These are phyloP conservation scores for Lacanobia wlatinum DNA, from an alignment of 2,888 invertebrate genomes.

Conservation along the genomic window DNA sequence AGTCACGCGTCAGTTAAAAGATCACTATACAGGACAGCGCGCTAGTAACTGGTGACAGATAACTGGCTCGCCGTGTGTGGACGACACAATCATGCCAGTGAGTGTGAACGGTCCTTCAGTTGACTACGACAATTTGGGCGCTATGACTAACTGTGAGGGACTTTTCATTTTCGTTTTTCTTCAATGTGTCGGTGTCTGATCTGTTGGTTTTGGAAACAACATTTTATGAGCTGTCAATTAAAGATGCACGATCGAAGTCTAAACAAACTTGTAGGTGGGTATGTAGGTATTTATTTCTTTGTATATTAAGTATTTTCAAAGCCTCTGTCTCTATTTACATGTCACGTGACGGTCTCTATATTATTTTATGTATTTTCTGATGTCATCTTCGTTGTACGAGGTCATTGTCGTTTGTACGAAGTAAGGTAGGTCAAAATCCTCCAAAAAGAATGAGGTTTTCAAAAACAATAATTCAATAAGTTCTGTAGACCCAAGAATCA, in stretches of 20 bases:
- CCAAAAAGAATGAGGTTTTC: not conserved
- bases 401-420: conserved; percentile 4
- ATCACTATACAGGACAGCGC: conserved; percentile 24
- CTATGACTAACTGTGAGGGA: conserved; percentile 30
- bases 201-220: not conserved
- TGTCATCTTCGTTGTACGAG: conserved; percentile 2
- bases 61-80: conserved; percentile 45
- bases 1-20: conserved; percentile 38
- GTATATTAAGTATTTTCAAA: not conserved
- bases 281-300: not conserved
- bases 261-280: not conserved
- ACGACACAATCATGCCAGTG: conserved; percentile 46
- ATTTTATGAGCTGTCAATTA: not conserved
- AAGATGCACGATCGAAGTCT: not conserved
- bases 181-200: not conserved
- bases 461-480: conserved; percentile 29
- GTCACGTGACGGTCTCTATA: not conserved
- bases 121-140: conserved; percentile 28
- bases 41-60: conserved; percentile 51
- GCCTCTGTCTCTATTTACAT: not conserved
- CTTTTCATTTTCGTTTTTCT: conserved; percentile 5
- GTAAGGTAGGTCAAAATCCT: not conserved
- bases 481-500: conserved; percentile 54
- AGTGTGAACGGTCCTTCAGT: conserved; percentile 48
- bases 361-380: not conserved